Evolutionary conservation across 2,888 invertebrate genomes (phyloP), one percentile per base, ranked within the genome.

Genomic region (Metalampra italica): DNA sequence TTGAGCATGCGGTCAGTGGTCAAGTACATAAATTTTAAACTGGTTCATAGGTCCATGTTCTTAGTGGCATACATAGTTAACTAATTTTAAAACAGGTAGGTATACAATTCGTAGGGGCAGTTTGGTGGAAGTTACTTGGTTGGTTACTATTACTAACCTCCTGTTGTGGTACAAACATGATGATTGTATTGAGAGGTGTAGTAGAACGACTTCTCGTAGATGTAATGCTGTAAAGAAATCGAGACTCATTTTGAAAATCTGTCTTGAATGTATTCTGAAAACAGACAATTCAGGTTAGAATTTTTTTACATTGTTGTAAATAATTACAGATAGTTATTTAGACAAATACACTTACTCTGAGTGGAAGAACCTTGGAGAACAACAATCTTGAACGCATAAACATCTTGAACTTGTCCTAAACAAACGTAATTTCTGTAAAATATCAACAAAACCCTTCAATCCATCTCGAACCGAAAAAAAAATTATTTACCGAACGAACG

Each of bases 111-210:
- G 22, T 22, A 22, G 3, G 22, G 22, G 22, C 22, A 11, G 34
- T 34, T 11, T 34, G 9, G 3, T 34, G 3, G 34, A 34, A 11
- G 9, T 34, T 13, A 48, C 51, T 37, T 52, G 29, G 11, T 34
- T 15, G 22, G n/a, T 32, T 11, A 36, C 36, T 4, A 12, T 11
- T 39, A 43, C 43, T 46, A 44, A 95, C 97, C 92, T 99, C 98
- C 91, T 99, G 99, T 81, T 99, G 99, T 3, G 99, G 99, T 15
- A 99, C 99, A 91, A 99, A 99, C 93, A 98, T 94, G 49, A 99
- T 88, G 54, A 97, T 89, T 7, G 98, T 98, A 86, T 99, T 99
- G 41, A 97, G 82, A 0, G 98, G 97, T 8, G 95, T 95, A 13
- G 92, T 91, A 8, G 92, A 91, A 32, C 90, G 81, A 64, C 71